Evolutionary conservation across 2,888 invertebrate species (phyloP).

Genomic region (Aphrophora alni): DNA sequence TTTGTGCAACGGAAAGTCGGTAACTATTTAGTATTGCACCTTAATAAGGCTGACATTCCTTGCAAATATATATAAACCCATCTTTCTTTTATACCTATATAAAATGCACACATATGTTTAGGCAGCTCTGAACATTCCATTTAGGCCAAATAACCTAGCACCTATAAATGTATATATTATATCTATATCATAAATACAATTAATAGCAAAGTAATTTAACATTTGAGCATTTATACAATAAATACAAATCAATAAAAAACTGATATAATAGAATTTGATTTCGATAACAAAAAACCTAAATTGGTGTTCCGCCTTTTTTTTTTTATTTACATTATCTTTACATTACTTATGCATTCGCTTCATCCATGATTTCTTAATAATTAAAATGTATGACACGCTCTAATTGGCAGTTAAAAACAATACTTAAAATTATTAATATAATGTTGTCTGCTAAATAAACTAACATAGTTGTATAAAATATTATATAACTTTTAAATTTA

Average conservation of each 20-base stretch:
- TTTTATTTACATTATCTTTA: background rate
- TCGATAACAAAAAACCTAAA: background rate
- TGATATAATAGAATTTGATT: background rate
- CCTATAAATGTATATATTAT: conserved; percentile 3
- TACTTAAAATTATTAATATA: too few species aligned
- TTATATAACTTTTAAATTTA: background rate
- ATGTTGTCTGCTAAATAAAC: background rate
- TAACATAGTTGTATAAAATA: background rate
- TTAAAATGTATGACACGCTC: background rate
- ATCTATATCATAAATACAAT: background rate
- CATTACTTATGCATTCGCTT: background rate
- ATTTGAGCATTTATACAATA: conserved; percentile 4
- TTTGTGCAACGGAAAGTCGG: conserved; percentile 27
- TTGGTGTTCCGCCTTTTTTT: background rate
- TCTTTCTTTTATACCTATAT: conserved; percentile 2
- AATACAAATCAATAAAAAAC: background rate
- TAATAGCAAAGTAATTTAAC: background rate
- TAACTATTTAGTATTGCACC: conserved; percentile 38
- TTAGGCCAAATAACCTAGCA: conserved; percentile 27
- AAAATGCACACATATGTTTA: conserved; percentile 25
- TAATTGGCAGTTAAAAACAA: background rate
- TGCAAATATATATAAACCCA: background rate
- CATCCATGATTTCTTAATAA: background rate
- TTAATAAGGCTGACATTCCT: conserved; percentile 33
- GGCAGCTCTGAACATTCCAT: conserved; percentile 38